Evolutionary conservation across 2,888 invertebrate genomes (phyloP).

Genomic region (Flexamia atlantica): DNA sequence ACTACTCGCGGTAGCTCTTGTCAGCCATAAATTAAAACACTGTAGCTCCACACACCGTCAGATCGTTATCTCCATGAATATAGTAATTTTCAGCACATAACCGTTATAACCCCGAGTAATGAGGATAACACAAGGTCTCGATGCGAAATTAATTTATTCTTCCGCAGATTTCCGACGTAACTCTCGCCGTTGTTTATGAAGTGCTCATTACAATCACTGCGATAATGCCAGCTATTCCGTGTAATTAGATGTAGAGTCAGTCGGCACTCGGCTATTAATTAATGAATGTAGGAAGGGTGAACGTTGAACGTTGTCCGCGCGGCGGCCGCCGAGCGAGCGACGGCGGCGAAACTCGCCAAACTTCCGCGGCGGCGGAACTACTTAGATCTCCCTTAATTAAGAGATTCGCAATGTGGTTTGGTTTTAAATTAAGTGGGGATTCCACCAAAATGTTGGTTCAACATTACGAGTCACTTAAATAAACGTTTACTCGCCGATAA

Average conservation of each 20-base stretch:
- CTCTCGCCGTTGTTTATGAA: background rate
- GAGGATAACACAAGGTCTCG: background rate
- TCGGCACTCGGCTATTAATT: background rate
- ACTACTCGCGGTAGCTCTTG: no score
- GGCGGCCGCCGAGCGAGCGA: background rate
- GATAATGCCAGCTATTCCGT: background rate
- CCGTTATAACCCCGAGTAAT: background rate
- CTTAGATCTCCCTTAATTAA: background rate
- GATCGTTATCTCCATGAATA: background rate
- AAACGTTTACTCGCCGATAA: no score
- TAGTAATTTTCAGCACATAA: background rate
- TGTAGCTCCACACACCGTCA: background rate
- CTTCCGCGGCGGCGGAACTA: background rate
- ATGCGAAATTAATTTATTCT: background rate
- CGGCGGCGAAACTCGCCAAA: background rate
- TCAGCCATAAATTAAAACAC: background rate
- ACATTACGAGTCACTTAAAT: no score
- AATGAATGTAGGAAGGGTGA: background rate
- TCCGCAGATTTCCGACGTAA: background rate
- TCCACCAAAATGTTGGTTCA: no score
- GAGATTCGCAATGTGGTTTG: background rate
- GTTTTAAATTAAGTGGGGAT: no score
- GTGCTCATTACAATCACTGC: background rate
- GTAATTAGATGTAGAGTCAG: constrained; percentile 15
- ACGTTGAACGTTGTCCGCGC: background rate